Percentiles rank a stretch among this genome's conserved stretches.
Conservation (phyloP, 1,140 invertebrate genomes). For the Caenorhabditis tropicalis region DNA sequence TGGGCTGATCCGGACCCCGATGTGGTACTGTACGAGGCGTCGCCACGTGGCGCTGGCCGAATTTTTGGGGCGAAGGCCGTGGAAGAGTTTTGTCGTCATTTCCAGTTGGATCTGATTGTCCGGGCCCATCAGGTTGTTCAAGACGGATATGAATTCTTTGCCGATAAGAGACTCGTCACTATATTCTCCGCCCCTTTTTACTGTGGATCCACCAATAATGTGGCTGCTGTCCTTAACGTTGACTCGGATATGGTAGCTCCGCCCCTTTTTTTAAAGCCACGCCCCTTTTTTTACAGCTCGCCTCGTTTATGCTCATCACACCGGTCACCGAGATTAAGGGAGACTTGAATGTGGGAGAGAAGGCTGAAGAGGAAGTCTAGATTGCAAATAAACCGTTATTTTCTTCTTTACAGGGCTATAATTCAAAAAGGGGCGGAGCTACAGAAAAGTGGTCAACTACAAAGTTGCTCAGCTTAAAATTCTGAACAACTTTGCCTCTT, state of each 20-base stretch:
- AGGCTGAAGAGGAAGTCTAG: conserved; percentile 13
- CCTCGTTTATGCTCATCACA: conserved; percentile 4
- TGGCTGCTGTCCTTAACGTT: background rate
- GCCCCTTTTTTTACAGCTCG: background rate
- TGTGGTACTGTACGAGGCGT: conserved; percentile 70
- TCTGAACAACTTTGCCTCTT: no score
- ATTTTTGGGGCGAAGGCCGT: conserved; percentile 60
- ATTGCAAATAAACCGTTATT: no score
- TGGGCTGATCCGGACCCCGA: conserved; percentile 81
- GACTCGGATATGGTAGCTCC: background rate
- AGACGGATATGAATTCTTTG: conserved; percentile 47
- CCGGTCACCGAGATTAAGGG: background rate
- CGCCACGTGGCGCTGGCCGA: conserved; percentile 75
- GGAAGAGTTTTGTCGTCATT: conserved; percentile 48
- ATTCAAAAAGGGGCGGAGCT: no score
- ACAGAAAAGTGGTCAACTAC: no score
- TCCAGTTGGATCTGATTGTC: conserved; percentile 57
- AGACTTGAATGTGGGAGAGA: conserved; percentile 26
- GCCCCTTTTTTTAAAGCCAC: background rate
- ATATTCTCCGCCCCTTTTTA: conserved; percentile 10
- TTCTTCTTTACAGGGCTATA: no score
- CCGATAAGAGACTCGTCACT: conserved; percentile 16
- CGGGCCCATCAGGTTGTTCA: conserved; percentile 59
- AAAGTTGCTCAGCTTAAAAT: no score
- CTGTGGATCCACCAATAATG: conserved; percentile 27